These are phyloP conservation scores for Peromyscus eremicus DNA, from an alignment of 2,797 vertebrate genomes.

Conservation along the genomic window DNA sequence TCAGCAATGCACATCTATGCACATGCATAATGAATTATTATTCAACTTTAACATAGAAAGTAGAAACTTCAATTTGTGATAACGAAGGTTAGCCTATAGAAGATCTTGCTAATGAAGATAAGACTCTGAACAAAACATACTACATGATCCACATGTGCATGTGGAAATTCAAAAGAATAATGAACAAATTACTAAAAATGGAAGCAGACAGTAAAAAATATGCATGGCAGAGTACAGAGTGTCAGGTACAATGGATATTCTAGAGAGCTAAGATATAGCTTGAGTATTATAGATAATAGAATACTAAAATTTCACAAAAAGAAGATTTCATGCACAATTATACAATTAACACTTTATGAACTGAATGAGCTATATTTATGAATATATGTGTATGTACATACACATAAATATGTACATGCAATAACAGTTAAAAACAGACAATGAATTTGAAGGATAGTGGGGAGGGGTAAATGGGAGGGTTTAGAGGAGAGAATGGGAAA, in stretches of 20 bases:
- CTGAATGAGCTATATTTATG: neutral
- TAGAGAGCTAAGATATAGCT: neutral
- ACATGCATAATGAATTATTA: too few species aligned
- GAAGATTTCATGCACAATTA: neutral
- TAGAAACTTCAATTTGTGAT: neutral
- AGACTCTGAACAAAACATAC: too few species aligned
- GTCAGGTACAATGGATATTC: too few species aligned
- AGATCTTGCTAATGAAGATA: neutral
- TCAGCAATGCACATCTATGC: neutral
- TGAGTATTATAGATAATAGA: neutral
- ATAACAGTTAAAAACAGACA: neutral
- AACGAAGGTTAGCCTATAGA: neutral
- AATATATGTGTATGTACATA: neutral
- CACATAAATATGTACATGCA: neutral
- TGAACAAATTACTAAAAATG: neutral
- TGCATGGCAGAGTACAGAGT: too few species aligned
- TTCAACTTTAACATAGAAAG: too few species aligned
- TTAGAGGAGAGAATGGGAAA: neutral
- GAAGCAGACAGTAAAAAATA: too few species aligned
- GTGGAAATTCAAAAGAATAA: neutral
- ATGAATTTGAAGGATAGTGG: neutral
- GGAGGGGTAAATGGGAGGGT: fast-evolving
- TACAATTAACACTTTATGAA: neutral
- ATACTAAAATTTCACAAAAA: neutral
- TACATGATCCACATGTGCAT: too few species aligned